Conservation (phyloP, 1,140 invertebrate species). For the Hirudo medicinalis region DNA sequence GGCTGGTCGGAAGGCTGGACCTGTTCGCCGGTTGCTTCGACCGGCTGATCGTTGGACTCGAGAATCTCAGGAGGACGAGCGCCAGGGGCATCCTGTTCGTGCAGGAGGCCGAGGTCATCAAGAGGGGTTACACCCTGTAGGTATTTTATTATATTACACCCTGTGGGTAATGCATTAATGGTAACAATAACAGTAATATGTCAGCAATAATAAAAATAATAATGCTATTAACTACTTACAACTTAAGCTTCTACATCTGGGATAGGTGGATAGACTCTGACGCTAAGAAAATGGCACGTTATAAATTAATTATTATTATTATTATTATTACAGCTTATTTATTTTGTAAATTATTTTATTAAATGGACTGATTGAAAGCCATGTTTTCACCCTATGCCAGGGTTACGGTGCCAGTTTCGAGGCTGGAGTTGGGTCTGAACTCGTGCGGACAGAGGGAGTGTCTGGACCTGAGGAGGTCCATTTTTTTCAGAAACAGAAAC, state of each 20-base stretch:
- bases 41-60: neutral
- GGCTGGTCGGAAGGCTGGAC: slow-evolving; percentile 10
- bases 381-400: slow-evolving; percentile 3
- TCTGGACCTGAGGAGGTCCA: neutral
- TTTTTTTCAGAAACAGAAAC: neutral
- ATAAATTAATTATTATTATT: too few relatives aligned
- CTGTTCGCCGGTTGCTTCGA: neutral
- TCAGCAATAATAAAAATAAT: too few relatives aligned
- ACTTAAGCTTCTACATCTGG: too few relatives aligned
- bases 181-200: neutral
- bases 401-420: slow-evolving; percentile 1
- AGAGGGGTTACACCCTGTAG: slow-evolving; percentile 13
- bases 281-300: too few relatives aligned
- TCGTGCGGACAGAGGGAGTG: neutral
- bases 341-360: too few relatives aligned
- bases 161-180: neutral
- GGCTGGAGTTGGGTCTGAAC: slow-evolving; percentile 16
- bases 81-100: neutral
- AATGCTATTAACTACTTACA: too few relatives aligned
- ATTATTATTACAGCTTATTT: too few relatives aligned
- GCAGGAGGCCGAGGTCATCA: slow-evolving; percentile 14
- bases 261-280: too few relatives aligned
- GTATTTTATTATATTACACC: neutral
- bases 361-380: neutral
- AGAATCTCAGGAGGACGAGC: neutral